A percentile compares a stretch with the other conserved stretches of the same genome.
Evolutionary conservation across 1,140 invertebrate genomes (phyloP).

Genomic region (Anagrus nilaparvatae): DNA sequence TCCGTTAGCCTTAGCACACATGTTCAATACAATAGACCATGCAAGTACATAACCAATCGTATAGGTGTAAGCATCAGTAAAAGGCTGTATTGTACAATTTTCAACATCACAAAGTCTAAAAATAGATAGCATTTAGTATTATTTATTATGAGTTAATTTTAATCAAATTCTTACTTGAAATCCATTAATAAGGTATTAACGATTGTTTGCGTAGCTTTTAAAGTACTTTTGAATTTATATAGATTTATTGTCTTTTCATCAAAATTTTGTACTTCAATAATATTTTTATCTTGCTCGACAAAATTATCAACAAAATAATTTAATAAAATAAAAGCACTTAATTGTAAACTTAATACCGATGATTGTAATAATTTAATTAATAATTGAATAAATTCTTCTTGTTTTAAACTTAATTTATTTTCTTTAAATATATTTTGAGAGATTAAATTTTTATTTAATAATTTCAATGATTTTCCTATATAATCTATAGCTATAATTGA

Average conservation of each 20-base stretch:
- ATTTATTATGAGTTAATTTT: neutral
- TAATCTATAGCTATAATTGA: constrained; percentile 24
- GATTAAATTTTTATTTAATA: constrained; percentile 26
- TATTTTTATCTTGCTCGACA: constrained; percentile 34
- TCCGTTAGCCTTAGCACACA: constrained; percentile 54
- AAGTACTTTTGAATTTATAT: constrained; percentile 41
- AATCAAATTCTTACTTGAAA: constrained; percentile 40
- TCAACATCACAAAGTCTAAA: constrained; percentile 48
- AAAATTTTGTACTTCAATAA: constrained; percentile 36
- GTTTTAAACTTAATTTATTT: constrained; percentile 12
- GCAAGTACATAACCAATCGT: constrained; percentile 58
- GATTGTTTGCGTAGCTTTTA: constrained; percentile 41
- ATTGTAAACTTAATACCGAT: constrained; percentile 35
- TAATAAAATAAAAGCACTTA: constrained; percentile 41
- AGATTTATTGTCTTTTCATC: constrained; percentile 32
- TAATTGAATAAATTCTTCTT: constrained; percentile 24
- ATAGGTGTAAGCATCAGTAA: constrained; percentile 51
- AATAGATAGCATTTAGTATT: constrained; percentile 16
- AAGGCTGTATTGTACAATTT: constrained; percentile 47
- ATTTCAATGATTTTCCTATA: constrained; percentile 29
- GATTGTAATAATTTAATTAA: constrained; percentile 34
- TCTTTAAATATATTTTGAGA: constrained; percentile 17
- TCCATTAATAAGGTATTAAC: constrained; percentile 45
- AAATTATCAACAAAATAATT: constrained; percentile 32
- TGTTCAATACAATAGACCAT: constrained; percentile 63